phyloP scores from a whole-genome alignment of 2,888 invertebrate species.

The Lithodes maja region DNA sequence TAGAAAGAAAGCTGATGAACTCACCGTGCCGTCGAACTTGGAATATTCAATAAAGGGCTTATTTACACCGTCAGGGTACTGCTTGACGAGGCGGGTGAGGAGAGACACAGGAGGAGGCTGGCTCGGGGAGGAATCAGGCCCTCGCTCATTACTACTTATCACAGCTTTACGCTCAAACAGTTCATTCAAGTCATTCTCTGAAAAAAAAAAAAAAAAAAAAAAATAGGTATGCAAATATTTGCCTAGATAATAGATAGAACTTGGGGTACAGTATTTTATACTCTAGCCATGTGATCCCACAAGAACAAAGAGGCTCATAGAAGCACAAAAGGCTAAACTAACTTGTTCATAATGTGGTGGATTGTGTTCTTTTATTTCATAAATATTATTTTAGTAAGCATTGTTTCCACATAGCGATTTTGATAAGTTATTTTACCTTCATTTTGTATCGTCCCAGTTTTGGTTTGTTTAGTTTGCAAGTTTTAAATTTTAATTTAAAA shows the following conservation, averaged over 20 bases:
- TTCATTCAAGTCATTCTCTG: slow-evolving; percentile 71
- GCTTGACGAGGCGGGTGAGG: slow-evolving; percentile 84
- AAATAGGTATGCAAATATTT: not conserved
- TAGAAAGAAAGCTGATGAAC: slow-evolving; percentile 35
- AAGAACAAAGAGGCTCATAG: too few species aligned
- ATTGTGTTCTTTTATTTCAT: too few species aligned
- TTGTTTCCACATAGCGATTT: too few species aligned
- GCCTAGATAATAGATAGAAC: not conserved
- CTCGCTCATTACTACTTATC: slow-evolving; percentile 34
- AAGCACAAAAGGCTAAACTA: too few species aligned
- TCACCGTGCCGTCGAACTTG: slow-evolving; percentile 89
- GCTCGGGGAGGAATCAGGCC: slow-evolving; percentile 6
- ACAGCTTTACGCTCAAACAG: slow-evolving; percentile 72
- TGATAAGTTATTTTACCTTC: too few species aligned
- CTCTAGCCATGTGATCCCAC: too few species aligned
- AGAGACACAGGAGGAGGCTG: slow-evolving; percentile 75
- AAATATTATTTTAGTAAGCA: too few species aligned
- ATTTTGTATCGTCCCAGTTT: too few species aligned
- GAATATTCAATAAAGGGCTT: slow-evolving; percentile 94
- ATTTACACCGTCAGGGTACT: slow-evolving; percentile 77
- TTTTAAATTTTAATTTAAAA: too few species aligned
- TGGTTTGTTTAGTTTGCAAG: too few species aligned
- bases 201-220: slow-evolving; percentile 24
- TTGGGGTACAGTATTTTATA: too few species aligned
- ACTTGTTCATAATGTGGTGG: too few species aligned